These are phyloP conservation scores for Tragelaphus imberbis DNA, from an alignment of 2,113 vertebrate genomes.

Conservation along the genomic window DNA sequence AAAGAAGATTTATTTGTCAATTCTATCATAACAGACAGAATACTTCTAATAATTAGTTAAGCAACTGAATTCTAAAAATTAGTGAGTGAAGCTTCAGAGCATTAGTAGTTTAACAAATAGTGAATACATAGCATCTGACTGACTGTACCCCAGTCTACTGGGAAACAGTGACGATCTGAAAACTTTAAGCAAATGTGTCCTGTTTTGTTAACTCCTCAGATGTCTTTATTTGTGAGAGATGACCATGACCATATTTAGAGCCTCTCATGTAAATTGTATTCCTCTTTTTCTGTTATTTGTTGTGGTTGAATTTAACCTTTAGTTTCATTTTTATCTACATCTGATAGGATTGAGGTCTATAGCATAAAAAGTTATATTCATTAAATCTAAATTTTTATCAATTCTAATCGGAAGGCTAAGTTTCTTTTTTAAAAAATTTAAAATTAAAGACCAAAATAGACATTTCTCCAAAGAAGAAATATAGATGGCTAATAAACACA, in stretches of 20 bases:
- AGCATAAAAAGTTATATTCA: neutral
- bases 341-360: neutral
- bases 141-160: neutral
- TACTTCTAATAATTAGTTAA: neutral
- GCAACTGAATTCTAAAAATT: neutral
- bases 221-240: neutral
- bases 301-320: neutral
- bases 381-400: neutral
- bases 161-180: neutral
- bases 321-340: neutral
- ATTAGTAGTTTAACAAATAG: neutral
- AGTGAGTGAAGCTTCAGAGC: neutral
- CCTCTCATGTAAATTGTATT: neutral
- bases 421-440: neutral
- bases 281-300: neutral
- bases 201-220: neutral
- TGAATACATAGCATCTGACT: neutral
- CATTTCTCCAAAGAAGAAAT: neutral
- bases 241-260: neutral
- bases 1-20: neutral
- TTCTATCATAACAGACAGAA: neutral
- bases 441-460: neutral
- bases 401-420: neutral
- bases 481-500: neutral
- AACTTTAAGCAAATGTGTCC: neutral